Evolutionary conservation across 2,113 vertebrate species (phyloP).

Genomic region (Aepyceros melampus): DNA sequence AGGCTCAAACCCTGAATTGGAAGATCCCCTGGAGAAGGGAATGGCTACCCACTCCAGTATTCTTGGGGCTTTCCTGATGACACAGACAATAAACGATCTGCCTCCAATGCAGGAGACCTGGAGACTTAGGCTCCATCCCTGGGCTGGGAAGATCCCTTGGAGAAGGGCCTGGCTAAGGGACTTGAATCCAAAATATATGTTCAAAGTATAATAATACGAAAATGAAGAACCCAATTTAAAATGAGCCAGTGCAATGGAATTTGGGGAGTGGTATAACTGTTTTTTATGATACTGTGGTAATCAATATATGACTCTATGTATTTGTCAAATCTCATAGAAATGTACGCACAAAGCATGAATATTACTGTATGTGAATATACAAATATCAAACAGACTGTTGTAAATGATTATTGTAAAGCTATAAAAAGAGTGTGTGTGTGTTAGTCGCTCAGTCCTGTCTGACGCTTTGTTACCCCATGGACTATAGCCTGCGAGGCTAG

Average conservation of each 20-base stretch:
- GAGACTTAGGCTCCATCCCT: neutral
- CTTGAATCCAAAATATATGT: neutral
- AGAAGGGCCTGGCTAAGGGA: neutral
- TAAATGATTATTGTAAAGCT: neutral
- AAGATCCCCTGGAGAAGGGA: neutral
- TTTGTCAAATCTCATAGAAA: neutral
- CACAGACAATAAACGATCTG: neutral
- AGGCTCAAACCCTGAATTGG: neutral
- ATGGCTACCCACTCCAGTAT: neutral
- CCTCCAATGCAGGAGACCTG: neutral
- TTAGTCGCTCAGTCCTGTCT: neutral
- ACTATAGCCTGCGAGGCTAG: rapidly evolving
- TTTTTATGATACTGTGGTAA: neutral
- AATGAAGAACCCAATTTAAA: neutral
- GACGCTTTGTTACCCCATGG: neutral
- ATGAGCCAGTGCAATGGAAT: neutral
- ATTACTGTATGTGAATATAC: neutral
- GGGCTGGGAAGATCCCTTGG: neutral
- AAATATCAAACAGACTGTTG: neutral
- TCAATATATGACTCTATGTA: neutral
- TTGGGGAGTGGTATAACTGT: neutral
- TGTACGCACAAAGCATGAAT: neutral
- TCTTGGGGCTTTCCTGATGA: neutral
- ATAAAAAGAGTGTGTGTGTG: neutral
- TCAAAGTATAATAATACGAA: neutral